Base-by-base conservation (phyloP, 2,888 invertebrate genomes). In the Mayetiola destructor region DNA sequence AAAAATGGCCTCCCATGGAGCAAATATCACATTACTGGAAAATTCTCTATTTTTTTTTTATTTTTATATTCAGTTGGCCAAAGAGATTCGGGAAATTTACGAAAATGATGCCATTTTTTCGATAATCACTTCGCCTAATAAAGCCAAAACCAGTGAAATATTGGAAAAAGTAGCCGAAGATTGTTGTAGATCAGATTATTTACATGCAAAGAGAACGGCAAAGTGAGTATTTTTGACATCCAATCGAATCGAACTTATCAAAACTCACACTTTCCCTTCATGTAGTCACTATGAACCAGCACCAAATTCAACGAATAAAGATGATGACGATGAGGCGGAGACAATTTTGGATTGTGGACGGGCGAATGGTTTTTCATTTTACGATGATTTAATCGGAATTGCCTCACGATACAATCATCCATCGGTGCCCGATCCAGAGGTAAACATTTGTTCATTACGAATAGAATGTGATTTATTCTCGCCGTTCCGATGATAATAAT, bases 341-440 rank as follows among this genome's bases (percentile, higher is more conserved):
- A 21, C n/a, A 4, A 55, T 35, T 35, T 21, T 88, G 64, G 87
- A 88, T 67, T 89, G 89, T 71, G 88, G 88, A 3, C 86, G 86
- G 73, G 81, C 87, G 57, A 88, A 87, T 1, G 90, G 91, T 73
- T 86, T 84, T 68, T 91, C 91, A 4, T 87, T 87, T 69, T 91
- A 89, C 72, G 92, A 92, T 70, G 88, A 88, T 70, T 75, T 91
- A 59, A 82, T 87, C 56, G 91, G 91, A 18, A 84, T 92, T 35
- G 82, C 85, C n/a, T 81, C 88, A 66, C 76, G 90, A 60, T 81
- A 85, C 64, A 80, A 83, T 66, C 89, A 90, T 73, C 87, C 88
- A 0, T 80, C 84, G 66, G 84, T 88, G 63, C 88, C 89, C 59
- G 91, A 92, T 72, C 89, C 90, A 59, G 83, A 84, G 72, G 79